phyloP scores from a whole-genome alignment of 2,888 invertebrate species.

The Buathra laborator region DNA sequence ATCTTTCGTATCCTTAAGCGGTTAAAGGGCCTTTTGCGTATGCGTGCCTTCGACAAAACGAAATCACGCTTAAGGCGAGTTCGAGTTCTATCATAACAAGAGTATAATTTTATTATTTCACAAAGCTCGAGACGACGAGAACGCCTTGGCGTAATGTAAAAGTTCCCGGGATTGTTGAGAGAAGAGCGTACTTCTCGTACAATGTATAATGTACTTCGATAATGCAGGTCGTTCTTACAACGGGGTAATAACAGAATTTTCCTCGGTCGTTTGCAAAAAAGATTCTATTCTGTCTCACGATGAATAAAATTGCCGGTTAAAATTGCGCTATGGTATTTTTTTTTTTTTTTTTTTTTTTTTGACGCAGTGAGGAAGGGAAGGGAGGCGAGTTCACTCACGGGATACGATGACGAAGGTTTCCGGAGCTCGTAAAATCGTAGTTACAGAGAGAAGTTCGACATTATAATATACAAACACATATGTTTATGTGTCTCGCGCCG shows the following conservation, averaged over 20 bases:
- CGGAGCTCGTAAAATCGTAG: conserved; percentile 65
- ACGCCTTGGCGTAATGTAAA: too few species aligned
- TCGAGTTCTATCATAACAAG: too few species aligned
- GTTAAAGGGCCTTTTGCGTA: background rate
- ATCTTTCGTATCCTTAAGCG: conserved; percentile 5
- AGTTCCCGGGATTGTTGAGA: too few species aligned
- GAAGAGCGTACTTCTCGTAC: too few species aligned
- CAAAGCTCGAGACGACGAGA: too few species aligned
- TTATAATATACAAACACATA: conserved; percentile 24
- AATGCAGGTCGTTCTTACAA: background rate
- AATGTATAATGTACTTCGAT: background rate
- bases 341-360: conserved; percentile 9
- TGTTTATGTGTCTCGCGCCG: background rate
- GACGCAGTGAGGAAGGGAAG: background rate
- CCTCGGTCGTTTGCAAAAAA: background rate
- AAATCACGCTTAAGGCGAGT: too few species aligned
- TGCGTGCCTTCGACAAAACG: conserved; percentile 28
- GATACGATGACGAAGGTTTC: conserved; percentile 56
- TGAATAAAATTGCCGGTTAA: conserved; percentile 33
- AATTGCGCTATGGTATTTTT: conserved; percentile 59
- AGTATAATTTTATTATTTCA: too few species aligned
- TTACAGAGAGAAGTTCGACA: conserved; percentile 43
- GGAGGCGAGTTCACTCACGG: conserved; percentile 40
- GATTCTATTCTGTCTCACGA: background rate
- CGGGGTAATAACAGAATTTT: background rate